A percentile compares a stretch with the other conserved stretches of the same genome.
These are phyloP conservation scores for Dusona sp. DNA, from an alignment of 2,888 invertebrate species.

Conservation along the genomic window DNA sequence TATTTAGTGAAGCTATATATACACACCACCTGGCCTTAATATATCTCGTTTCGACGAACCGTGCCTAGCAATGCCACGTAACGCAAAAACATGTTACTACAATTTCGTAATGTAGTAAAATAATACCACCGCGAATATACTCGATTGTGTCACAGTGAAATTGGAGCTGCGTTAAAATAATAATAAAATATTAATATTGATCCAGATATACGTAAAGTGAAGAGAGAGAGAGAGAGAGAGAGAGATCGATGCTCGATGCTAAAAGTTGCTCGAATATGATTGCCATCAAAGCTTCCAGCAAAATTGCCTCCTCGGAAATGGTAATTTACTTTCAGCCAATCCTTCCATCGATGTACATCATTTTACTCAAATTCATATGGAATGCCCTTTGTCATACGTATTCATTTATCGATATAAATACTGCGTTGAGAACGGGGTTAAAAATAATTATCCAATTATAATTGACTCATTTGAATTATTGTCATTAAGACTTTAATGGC, in stretches of 20 bases:
- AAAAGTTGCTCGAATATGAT: constrained; percentile 32
- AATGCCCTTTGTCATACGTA: too few relatives aligned
- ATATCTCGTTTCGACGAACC: constrained; percentile 20
- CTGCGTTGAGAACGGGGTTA: too few relatives aligned
- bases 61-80: constrained; percentile 14
- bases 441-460: too few relatives aligned
- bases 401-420: neutral
- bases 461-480: neutral
- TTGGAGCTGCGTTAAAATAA: constrained; percentile 1
- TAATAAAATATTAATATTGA: constrained; percentile 45
- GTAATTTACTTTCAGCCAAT: constrained; percentile 47
- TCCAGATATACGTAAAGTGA: constrained; percentile 1
- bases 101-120: constrained; percentile 25
- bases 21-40: neutral
- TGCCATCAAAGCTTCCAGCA: constrained; percentile 16
- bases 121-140: constrained; percentile 23
- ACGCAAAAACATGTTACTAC: neutral
- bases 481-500: too few relatives aligned
- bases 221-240: constrained; percentile 11
- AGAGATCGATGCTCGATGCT: constrained; percentile 13
- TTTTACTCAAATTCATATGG: neutral
- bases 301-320: constrained; percentile 45
- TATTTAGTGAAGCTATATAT: neutral
- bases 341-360: constrained; percentile 1
- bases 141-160: constrained; percentile 14